phyloP scores from a whole-genome alignment of 1,140 invertebrate species.

The Steinernema khuongi region DNA sequence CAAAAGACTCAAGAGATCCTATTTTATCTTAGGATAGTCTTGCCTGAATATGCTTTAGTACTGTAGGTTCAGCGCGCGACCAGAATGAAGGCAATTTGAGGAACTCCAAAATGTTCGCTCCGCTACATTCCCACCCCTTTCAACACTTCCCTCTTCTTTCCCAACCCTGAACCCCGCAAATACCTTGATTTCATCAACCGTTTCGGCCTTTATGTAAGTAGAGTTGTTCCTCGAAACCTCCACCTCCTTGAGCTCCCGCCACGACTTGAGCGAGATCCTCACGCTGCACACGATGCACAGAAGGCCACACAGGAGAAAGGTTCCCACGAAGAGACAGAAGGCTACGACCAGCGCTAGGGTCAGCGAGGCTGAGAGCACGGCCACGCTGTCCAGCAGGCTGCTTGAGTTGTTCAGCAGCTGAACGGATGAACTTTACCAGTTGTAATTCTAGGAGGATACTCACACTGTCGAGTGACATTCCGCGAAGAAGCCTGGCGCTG shows the following conservation, averaged over 20 bases:
- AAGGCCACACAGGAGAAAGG: not conserved
- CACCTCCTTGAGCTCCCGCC: not conserved
- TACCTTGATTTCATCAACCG: not conserved
- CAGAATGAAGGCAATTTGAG: no score
- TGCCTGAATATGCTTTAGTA: not conserved
- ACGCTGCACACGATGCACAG: not conserved
- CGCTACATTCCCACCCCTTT: constrained; percentile 3
- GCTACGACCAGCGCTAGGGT: not conserved
- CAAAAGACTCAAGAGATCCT: no score
- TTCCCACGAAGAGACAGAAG: not conserved
- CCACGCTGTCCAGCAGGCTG: not conserved
- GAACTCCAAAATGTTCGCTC: no score
- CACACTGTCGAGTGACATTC: not conserved
- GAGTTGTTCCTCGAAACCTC: constrained; percentile 5
- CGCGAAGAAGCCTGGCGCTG: not conserved
- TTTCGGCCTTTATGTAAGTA: not conserved
- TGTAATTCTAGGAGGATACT: not conserved
- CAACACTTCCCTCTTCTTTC: constrained; percentile 17
- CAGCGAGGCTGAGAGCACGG: not conserved
- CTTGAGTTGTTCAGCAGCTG: not conserved
- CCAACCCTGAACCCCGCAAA: no score
- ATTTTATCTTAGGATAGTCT: no score
- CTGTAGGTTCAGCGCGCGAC: no score
- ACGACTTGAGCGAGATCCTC: not conserved
- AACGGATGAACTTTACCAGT: not conserved